Conservation (phyloP, 1,140 invertebrate genomes). For the Neodiprion virginianus region DNA sequence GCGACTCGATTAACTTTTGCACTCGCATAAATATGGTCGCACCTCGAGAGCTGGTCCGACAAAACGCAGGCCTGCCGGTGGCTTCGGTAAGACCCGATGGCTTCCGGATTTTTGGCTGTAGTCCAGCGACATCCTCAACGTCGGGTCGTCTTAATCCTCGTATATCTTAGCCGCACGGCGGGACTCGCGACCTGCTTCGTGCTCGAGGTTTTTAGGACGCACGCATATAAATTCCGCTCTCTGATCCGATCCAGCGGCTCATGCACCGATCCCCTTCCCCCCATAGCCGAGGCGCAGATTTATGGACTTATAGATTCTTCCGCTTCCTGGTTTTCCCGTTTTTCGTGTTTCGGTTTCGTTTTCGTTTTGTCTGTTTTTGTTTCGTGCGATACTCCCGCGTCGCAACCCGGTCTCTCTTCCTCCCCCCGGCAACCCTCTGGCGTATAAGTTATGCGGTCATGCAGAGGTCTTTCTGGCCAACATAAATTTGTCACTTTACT, state of each 20-base stretch:
- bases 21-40: too few species aligned
- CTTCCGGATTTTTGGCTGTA: background rate
- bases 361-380: conserved; percentile 24
- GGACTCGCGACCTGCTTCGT: background rate
- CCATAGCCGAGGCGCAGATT: conserved; percentile 37
- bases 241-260: background rate
- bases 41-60: too few species aligned
- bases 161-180: conserved; percentile 3
- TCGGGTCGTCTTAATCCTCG: conserved; percentile 2
- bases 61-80: background rate
- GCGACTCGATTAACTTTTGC: too few species aligned
- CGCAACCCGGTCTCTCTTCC: conserved; percentile 17
- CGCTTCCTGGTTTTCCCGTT: conserved; percentile 26
- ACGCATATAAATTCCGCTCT: background rate
- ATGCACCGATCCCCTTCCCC: conserved; percentile 21
- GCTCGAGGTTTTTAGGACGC: conserved; percentile 4
- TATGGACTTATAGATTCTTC: conserved; percentile 55
- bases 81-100: background rate
- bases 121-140: conserved; percentile 3
- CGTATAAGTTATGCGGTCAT: conserved; percentile 35
- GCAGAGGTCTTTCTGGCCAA: conserved; percentile 34
- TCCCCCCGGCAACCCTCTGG: conserved; percentile 24
- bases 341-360: conserved; percentile 25
- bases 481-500: conserved; percentile 42
- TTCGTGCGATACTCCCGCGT: conserved; percentile 10